Conservation (phyloP, 2,113 vertebrate genomes). For the Ascaphus truei region DNA sequence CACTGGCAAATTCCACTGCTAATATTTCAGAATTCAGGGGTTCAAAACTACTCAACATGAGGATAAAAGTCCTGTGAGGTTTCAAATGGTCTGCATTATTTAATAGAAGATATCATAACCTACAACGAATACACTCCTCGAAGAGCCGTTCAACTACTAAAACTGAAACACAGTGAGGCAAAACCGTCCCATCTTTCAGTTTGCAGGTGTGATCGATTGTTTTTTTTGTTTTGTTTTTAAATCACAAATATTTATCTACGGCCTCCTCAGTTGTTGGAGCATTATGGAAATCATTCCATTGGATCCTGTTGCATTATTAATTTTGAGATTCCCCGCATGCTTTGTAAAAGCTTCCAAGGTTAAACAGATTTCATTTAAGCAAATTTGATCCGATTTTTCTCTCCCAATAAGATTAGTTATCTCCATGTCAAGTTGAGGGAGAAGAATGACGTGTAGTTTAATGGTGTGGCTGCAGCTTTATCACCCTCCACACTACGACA, state of each 20-base stretch:
- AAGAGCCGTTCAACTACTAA: too few species aligned
- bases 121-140: too few species aligned
- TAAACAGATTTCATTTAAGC: slow-evolving; percentile 21
- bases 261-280: background rate
- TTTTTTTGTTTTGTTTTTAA: too few species aligned
- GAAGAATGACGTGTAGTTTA: background rate
- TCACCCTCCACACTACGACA: slow-evolving; percentile 3
- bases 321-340: background rate
- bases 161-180: too few species aligned
- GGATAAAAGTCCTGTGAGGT: too few species aligned
- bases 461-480: background rate
- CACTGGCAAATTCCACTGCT: too few species aligned
- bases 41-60: too few species aligned
- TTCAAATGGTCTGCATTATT: too few species aligned
- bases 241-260: slow-evolving; percentile 24
- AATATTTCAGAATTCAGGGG: too few species aligned
- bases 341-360: slow-evolving; percentile 1
- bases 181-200: too few species aligned
- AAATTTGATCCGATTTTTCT: slow-evolving; percentile 22
- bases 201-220: too few species aligned
- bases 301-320: background rate
- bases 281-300: background rate
- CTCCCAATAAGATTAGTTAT: background rate
- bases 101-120: too few species aligned
- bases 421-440: background rate